These are phyloP conservation scores for Syndactyla subalaris DNA, from an alignment of 2,797 vertebrate genomes.

Conservation along the genomic window DNA sequence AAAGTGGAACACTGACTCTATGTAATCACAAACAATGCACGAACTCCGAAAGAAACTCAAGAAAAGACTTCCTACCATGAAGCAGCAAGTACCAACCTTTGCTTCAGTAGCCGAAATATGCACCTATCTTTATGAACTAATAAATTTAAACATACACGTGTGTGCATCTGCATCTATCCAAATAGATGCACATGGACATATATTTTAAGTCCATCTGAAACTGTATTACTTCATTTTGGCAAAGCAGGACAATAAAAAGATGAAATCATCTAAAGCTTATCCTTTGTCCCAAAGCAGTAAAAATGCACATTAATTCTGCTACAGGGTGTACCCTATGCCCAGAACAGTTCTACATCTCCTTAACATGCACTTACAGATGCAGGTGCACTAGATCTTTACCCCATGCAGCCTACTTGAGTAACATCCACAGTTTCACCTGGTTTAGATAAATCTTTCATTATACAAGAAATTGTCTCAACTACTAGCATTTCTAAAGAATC, in stretches of 20 bases:
- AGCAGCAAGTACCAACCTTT: neutral
- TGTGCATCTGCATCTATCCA: neutral
- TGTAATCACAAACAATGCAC: neutral
- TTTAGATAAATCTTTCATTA: neutral
- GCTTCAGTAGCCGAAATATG: neutral
- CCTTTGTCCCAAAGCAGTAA: neutral
- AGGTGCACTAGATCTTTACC: neutral
- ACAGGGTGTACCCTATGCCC: neutral
- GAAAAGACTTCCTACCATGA: neutral
- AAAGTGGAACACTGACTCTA: neutral
- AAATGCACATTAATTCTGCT: neutral
- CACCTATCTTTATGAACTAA: neutral
- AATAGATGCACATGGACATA: fast-evolving
- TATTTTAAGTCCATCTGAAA: neutral
- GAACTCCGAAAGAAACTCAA: neutral
- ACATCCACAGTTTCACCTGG: neutral
- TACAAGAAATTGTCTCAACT: neutral
- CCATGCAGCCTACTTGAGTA: neutral
- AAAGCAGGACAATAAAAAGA: neutral
- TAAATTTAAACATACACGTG: neutral
- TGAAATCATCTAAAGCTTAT: neutral
- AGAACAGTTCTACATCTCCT: neutral
- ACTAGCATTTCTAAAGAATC: neutral
- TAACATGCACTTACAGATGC: neutral
- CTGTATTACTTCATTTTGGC: neutral